phyloP scores from a whole-genome alignment of 2,888 invertebrate genomes.

The Chirona hameri region DNA sequence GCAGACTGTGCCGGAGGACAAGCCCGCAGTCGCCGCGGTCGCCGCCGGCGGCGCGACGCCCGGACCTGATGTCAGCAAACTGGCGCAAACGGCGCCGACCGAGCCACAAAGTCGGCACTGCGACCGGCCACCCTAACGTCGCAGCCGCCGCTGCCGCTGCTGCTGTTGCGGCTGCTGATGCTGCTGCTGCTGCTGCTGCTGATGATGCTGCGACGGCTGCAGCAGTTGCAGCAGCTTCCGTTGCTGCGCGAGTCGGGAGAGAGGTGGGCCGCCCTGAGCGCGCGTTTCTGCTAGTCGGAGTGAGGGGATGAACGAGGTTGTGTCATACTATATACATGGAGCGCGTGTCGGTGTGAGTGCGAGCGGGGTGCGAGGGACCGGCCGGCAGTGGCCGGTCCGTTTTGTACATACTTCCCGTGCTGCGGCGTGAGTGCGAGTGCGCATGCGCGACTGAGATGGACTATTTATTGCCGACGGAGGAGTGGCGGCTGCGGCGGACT shows the following conservation, averaged over 20 bases:
- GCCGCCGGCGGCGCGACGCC: neutral
- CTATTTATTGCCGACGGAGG: neutral
- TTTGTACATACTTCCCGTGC: neutral
- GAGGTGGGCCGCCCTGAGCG: too few relatives aligned
- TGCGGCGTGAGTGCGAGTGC: neutral
- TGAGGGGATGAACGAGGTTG: neutral
- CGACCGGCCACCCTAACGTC: neutral
- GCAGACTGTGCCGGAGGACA: neutral
- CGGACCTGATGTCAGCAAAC: neutral
- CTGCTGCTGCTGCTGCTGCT: too few relatives aligned
- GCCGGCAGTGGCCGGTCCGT: neutral
- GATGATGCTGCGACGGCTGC: too few relatives aligned
- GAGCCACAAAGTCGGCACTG: neutral
- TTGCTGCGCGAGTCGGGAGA: too few relatives aligned
- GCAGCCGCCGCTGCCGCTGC: neutral
- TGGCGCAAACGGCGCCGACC: neutral
- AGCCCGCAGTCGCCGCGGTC: neutral
- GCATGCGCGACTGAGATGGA: neutral
- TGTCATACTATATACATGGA: conserved; percentile 2
- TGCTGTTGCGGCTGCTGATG: neutral
- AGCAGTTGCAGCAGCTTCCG: too few relatives aligned
- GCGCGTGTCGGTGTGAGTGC: neutral
- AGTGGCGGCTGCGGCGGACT: neutral
- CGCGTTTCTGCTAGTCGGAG: neutral
- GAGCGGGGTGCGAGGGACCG: neutral